Percentiles rank a stretch among this genome's conserved stretches.
These are phyloP conservation scores for Loripinus fragilis DNA, from an alignment of 2,888 invertebrate genomes.

Conservation along the genomic window DNA sequence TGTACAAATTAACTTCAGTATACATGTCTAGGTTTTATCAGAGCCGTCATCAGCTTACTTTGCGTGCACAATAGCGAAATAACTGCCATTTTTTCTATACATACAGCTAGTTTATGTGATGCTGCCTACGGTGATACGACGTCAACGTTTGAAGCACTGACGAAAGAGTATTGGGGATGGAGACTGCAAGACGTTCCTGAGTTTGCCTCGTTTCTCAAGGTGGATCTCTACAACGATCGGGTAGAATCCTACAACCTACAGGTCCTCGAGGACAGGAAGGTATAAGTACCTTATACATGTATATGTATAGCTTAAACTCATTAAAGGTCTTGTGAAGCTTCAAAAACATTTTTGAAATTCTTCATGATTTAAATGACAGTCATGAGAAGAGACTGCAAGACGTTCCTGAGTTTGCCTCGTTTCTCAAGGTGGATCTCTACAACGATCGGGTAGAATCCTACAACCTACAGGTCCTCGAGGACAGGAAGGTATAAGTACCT, in stretches of 20 bases:
- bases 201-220: slow-evolving; percentile 47
- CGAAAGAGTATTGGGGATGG: slow-evolving; percentile 59
- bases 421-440: slow-evolving; percentile 41
- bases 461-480: slow-evolving; percentile 37
- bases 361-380: too few relatives aligned
- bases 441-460: slow-evolving; percentile 48
- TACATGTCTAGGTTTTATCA: too few relatives aligned
- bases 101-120: not conserved
- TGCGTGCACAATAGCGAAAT: too few relatives aligned
- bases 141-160: slow-evolving; percentile 9
- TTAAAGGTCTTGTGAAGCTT: too few relatives aligned
- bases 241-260: slow-evolving; percentile 42
- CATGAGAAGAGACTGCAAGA: too few relatives aligned
- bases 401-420: slow-evolving; percentile 53
- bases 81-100: too few relatives aligned
- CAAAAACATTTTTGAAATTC: too few relatives aligned
- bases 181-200: slow-evolving; percentile 55
- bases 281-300: too few relatives aligned
- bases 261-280: slow-evolving; percentile 51
- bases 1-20: too few relatives aligned
- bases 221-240: slow-evolving; percentile 42
- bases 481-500: slow-evolving; percentile 56
- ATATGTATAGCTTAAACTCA: too few relatives aligned
- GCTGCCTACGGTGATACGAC: not conserved
- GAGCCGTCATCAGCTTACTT: too few relatives aligned